Conservation (phyloP, 2,888 invertebrate genomes). For the Volucella inanis region DNA sequence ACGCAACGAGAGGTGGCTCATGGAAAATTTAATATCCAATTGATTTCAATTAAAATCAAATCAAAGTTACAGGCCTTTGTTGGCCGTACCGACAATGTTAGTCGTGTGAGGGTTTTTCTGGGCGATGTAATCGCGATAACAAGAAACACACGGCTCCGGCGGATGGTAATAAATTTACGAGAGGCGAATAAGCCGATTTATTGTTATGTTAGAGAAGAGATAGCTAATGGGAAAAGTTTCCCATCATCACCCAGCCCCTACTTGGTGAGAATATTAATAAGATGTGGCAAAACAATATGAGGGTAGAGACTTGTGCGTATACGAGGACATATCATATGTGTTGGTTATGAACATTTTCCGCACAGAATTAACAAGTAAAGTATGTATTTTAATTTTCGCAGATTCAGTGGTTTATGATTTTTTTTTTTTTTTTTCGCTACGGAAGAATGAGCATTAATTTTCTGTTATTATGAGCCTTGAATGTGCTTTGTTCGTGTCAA, state of each 20-base stretch:
- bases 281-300: background rate
- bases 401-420: background rate
- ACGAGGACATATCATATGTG: too few relatives aligned
- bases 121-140: conserved; percentile 34
- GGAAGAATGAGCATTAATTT: background rate
- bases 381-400: conserved; percentile 12
- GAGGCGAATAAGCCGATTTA: conserved; percentile 67
- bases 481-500: background rate
- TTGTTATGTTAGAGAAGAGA: conserved; percentile 47
- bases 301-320: background rate
- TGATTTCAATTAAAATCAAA: conserved; percentile 70
- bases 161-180: conserved; percentile 64
- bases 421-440: background rate
- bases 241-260: conserved; percentile 29
- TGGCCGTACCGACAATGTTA: background rate
- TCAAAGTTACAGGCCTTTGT: conserved; percentile 8
- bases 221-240: conserved; percentile 69
- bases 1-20: background rate
- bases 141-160: conserved; percentile 17
- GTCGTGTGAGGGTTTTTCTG: conserved; percentile 2
- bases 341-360: background rate
- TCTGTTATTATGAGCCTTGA: too few relatives aligned
- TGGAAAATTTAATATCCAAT: conserved; percentile 67
- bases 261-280: conserved; percentile 60
- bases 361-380: conserved; percentile 10